phyloP scores from a whole-genome alignment of 2,888 invertebrate species.

The Acholoe squamosa region DNA sequence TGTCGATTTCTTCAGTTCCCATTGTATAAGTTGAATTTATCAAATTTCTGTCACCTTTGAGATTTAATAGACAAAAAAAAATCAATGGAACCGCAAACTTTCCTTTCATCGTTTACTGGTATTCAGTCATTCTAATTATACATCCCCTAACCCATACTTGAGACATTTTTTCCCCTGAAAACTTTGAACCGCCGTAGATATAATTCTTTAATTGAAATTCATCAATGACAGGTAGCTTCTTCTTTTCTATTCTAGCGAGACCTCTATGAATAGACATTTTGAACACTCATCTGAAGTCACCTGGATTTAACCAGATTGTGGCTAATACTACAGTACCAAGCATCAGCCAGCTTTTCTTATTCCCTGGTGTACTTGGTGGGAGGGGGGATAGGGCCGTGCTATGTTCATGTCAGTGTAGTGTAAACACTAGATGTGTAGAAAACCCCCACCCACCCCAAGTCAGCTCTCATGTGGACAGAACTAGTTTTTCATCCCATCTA shows the following conservation, averaged over 20 bases:
- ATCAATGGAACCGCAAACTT: conserved; percentile 18
- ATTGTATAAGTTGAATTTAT: conserved; percentile 53
- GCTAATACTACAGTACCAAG: too few species aligned
- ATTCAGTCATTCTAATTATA: neutral
- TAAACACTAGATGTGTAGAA: neutral
- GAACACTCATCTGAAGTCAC: too few species aligned
- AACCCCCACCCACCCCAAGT: neutral
- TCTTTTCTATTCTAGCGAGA: neutral
- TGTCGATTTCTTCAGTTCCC: conserved; percentile 20
- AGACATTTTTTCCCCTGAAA: neutral
- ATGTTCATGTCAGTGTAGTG: conserved; percentile 5
- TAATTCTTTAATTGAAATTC: neutral
- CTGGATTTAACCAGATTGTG: too few species aligned
- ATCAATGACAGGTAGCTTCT: neutral
- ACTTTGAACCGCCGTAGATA: neutral
- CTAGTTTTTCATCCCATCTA: conserved; percentile 27
- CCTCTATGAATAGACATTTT: neutral
- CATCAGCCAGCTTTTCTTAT: too few species aligned
- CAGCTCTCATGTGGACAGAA: neutral
- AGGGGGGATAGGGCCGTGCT: neutral
- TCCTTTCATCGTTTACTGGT: conserved; percentile 6
- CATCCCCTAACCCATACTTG: neutral
- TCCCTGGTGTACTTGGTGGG: too few species aligned
- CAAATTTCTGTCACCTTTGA: conserved; percentile 27
- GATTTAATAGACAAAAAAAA: neutral